Evolutionary conservation across 2,113 vertebrate species (phyloP), one percentile per base, ranked within the genome.

Genomic region (Calyptomena viridis): DNA sequence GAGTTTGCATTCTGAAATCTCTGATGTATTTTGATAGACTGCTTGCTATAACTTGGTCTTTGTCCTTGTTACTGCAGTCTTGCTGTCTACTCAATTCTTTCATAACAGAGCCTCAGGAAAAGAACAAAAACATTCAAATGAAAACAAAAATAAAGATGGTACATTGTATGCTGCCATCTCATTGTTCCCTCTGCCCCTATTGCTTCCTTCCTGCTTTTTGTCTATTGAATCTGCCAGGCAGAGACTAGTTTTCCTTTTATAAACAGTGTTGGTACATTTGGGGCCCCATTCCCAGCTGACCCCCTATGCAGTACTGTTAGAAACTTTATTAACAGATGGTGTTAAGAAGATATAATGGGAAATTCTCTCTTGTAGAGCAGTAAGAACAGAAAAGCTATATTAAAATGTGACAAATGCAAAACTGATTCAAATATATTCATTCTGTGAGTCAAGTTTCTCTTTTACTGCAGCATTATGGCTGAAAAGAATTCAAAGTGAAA

Each of bases 91-190:
- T 88, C 79, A 44, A 8, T 83, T 90, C 59, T 90, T 92, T 96
- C 68, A 49, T 93, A 95, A 89, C 47, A 85, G 28, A 90, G 76
- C 88, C 86, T 81, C 68, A 18, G 93, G 95, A 71, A 92, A 95
- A 92, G 35, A 44, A 75, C 42, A 88, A 71, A n/a, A 93, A 80
- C 67, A 90, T 46, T 84, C 35, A 60, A 40, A 78, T 39, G 27
- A 69, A 83, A 92, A 66, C 73, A 90, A 78, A 90, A 94, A 37
- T 37, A 63, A 63, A 94, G 94, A 72, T 42, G 64, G 22, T 55
- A 52, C 0, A 1, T 56, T 52, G 47, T 46, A 28, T 18, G 3
- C 63, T 47, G 17, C 56, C 19, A 13, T 83, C 40, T 73, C n/a
- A 12, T 79, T 63, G 28, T 91, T 95, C 39, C 40, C 30, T 76